Evolutionary conservation across 2,888 invertebrate genomes (phyloP), one percentile per base, ranked within the genome.

Genomic region (Celastrina argiolus): DNA sequence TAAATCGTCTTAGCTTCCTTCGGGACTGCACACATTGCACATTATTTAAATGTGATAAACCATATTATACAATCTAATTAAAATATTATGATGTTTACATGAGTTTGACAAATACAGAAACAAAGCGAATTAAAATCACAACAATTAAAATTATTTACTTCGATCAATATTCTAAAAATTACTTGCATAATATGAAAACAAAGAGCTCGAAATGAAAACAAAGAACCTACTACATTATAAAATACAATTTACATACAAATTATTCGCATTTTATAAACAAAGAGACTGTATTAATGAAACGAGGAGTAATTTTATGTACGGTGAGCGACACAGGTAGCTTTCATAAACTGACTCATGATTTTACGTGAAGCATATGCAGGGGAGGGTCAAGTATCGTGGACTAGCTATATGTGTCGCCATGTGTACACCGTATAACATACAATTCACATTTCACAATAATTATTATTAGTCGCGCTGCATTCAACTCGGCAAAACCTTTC

Each of bases 251-350:
- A 28, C n/a, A 56, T 56, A 56, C 14, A 56, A 22, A 56, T 56
- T 28, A 56, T 26, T 14, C 56, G n/a, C n/a, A 28, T 26, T 56
- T 56, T 14, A 56, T 56, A n/a, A 56, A 56, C 56, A 56, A 56
- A 26, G 56, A 56, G 22, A 56, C 10, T 10, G 56, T 56, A 22
- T 28, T 56, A 14, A 10, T 56, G 26, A 12, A 22, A 56, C 56
- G n/a, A n/a, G n/a, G n/a, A n/a, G n/a, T n/a, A 42, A n/a, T 6
- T 18, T 26, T 10, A 28, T 26, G 22, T 56, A 56, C 6, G 14
- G 56, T 8, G 28, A 26, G 12, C 26, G 1, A 41, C n/a, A 41
- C 14, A 39, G 14, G 16, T n/a, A n/a, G 14, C 39, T 16, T n/a
- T 42, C 8, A 28, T 28, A 5, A 28, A 28, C 28, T 28, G 28